phyloP scores from a whole-genome alignment of 2,888 invertebrate species.

The Drosophila cracens region DNA sequence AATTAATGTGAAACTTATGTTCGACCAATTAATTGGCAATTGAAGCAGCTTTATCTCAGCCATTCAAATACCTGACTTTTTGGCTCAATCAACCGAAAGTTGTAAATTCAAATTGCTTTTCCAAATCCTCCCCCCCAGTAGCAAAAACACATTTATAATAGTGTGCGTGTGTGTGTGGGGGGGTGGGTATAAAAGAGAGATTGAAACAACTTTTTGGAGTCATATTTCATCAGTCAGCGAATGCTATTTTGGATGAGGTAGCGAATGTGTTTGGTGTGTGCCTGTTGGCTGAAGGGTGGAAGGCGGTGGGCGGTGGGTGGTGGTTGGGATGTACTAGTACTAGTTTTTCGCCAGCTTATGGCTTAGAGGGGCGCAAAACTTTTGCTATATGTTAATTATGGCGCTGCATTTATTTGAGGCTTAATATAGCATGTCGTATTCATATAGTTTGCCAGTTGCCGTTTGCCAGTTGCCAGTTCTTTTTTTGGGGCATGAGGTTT shows the following conservation, averaged over 20 bases:
- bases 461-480: conserved; percentile 43
- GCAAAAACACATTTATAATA: conserved; percentile 1
- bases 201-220: conserved; percentile 43
- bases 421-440: conserved; percentile 74
- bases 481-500: background rate
- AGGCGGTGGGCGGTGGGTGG: background rate
- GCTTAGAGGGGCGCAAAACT: conserved; percentile 67
- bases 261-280: background rate
- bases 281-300: background rate
- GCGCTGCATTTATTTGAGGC: conserved; percentile 79
- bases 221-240: conserved; percentile 64
- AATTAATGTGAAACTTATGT: conserved; percentile 38
- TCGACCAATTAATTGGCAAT: conserved; percentile 37
- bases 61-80: conserved; percentile 29
- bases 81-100: conserved; percentile 69
- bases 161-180: background rate
- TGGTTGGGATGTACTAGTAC: background rate
- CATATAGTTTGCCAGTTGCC: conserved; percentile 55
- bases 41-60: conserved; percentile 19
- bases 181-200: background rate
- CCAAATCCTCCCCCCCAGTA: background rate
- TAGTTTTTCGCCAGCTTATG: conserved; percentile 53
- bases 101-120: conserved; percentile 74
- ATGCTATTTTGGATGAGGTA: conserved; percentile 14
- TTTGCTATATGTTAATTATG: conserved; percentile 82